Evolutionary conservation across 35 echinoderm and acorn worm species (phyloP).

Genomic region (Apostichopus californicus): DNA sequence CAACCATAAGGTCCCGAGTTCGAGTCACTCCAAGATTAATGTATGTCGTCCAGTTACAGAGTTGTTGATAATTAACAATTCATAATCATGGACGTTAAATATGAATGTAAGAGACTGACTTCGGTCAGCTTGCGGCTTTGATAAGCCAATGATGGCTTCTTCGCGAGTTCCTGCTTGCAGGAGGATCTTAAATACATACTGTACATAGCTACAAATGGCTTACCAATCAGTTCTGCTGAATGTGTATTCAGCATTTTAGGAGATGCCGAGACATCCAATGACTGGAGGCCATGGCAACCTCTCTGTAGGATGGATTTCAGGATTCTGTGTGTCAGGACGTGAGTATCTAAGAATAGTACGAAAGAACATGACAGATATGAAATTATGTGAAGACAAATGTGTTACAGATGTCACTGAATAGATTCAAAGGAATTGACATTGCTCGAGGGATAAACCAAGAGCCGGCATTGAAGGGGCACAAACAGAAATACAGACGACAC

Average conservation of each 20-base stretch:
- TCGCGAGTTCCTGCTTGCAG: no score
- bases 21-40: no score
- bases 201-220: not conserved
- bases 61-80: no score
- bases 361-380: not conserved
- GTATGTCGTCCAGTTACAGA: no score
- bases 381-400: not conserved
- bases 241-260: not conserved
- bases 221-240: slow-evolving; percentile 31
- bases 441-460: no score
- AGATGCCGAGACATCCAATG: slow-evolving; percentile 8
- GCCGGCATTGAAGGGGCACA: no score
- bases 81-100: no score
- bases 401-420: not conserved
- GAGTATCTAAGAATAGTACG: not conserved
- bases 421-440: not conserved
- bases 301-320: slow-evolving; percentile 26
- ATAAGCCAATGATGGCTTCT: no score
- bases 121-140: no score
- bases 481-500: no score
- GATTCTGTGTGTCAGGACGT: slow-evolving; percentile 15
- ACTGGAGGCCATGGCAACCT: slow-evolving; percentile 10
- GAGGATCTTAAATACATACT: not conserved
- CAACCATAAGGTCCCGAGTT: no score
- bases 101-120: no score